phyloP scores from a whole-genome alignment of 2,113 vertebrate genomes.

The Lonchura striata region DNA sequence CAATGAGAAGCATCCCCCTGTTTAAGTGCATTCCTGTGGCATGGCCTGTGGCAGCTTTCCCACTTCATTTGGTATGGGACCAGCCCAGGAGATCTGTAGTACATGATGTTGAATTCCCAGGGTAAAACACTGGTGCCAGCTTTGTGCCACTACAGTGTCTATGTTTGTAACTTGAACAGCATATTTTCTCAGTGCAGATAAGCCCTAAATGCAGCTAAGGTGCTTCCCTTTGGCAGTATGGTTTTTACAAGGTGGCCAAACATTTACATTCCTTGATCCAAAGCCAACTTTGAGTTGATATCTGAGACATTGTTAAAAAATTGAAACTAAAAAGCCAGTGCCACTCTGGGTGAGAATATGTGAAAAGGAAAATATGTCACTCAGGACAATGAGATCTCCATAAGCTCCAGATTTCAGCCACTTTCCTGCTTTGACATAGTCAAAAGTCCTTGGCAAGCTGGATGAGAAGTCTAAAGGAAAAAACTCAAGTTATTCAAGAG shows the following conservation, averaged over 20 bases:
- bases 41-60: neutral
- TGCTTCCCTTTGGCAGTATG: neutral
- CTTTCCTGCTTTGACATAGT: slow-evolving; percentile 16
- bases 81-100: neutral
- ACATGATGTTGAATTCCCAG: neutral
- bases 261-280: neutral
- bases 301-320: slow-evolving; percentile 19
- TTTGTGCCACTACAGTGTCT: neutral
- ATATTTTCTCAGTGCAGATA: neutral
- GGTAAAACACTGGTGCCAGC: neutral
- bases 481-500: slow-evolving; percentile 20
- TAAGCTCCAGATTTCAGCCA: neutral
- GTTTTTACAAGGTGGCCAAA: neutral
- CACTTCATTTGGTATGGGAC: neutral
- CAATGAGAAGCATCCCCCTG: neutral
- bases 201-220: neutral
- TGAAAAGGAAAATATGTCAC: neutral
- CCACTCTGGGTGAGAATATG: neutral
- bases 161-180: neutral
- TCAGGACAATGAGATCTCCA: slow-evolving; percentile 18
- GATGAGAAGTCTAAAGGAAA: slow-evolving; percentile 39
- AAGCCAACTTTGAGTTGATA: neutral
- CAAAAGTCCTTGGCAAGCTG: slow-evolving; percentile 36
- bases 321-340: slow-evolving; percentile 21
- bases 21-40: neutral